These are phyloP conservation scores for Drosophila hydei DNA, from an alignment of 1,140 invertebrate species.

Conservation along the genomic window DNA sequence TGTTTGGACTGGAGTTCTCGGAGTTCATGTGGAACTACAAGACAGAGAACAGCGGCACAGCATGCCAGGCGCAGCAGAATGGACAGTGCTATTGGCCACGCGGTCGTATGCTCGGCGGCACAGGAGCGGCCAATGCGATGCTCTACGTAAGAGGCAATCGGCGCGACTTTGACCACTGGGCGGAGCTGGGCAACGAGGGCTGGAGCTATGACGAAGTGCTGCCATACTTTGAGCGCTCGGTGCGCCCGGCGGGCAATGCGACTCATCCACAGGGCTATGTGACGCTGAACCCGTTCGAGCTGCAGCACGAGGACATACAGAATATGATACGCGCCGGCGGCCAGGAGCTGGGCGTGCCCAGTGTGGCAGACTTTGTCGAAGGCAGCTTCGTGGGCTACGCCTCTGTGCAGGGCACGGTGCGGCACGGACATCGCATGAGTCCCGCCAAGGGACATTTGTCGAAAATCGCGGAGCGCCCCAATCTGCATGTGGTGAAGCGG, in stretches of 20 bases:
- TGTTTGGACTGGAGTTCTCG: constrained; percentile 84
- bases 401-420: constrained; percentile 84
- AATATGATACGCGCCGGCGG: constrained; percentile 40
- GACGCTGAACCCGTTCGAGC: constrained; percentile 51
- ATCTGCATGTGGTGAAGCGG: constrained; percentile 88
- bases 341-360: constrained; percentile 46
- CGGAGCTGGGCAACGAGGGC: constrained; percentile 84
- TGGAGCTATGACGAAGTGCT: constrained; percentile 75
- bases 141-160: constrained; percentile 70
- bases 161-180: constrained; percentile 86
- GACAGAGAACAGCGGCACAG: constrained; percentile 85
- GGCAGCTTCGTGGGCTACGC: constrained; percentile 85
- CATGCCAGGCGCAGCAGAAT: constrained; percentile 85
- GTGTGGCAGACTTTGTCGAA: constrained; percentile 60
- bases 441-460: constrained; percentile 74
- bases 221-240: constrained; percentile 83
- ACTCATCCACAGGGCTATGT: constrained; percentile 60
- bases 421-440: constrained; percentile 87
- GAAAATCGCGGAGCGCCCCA: constrained; percentile 84
- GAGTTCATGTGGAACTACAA: constrained; percentile 88
- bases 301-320: constrained; percentile 71
- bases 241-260: constrained; percentile 76
- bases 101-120: constrained; percentile 90
- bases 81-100: constrained; percentile 87
- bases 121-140: constrained; percentile 92